Conservation (phyloP, 2,888 invertebrate genomes). For the Dicyrtomina minuta region DNA sequence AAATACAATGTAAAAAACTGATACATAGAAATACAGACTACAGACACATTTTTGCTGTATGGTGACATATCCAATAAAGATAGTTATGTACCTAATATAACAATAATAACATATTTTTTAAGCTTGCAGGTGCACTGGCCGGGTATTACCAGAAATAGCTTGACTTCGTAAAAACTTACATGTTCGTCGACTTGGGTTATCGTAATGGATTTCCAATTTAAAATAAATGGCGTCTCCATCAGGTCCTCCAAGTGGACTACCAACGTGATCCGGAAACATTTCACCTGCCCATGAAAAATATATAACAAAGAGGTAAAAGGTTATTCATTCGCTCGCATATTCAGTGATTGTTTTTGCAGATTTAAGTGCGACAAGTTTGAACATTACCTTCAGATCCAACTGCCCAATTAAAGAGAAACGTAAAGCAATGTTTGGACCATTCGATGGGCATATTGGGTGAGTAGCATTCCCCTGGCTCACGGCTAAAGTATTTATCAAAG, state of each 20-base stretch:
- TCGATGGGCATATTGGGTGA: conserved; percentile 75
- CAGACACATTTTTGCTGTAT: too few species aligned
- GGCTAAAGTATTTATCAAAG: conserved; percentile 70
- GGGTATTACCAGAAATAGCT: too few species aligned
- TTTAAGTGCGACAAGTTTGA: not conserved
- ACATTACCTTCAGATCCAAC: conserved; percentile 74
- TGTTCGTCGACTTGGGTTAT: conserved; percentile 62
- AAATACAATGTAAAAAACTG: too few species aligned
- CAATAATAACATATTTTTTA: too few species aligned
- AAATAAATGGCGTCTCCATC: conserved; percentile 73
- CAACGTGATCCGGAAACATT: conserved; percentile 74
- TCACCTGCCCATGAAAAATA: conserved; percentile 63
- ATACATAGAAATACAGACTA: too few species aligned
- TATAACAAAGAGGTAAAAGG: not conserved
- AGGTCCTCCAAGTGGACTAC: conserved; percentile 75
- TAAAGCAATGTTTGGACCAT: conserved; percentile 73
- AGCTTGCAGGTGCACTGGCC: too few species aligned
- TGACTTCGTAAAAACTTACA: too few species aligned
- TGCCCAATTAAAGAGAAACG: conserved; percentile 80
- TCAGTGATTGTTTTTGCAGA: not conserved
- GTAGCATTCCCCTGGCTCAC: conserved; percentile 65
- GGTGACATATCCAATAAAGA: too few species aligned
- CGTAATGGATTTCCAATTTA: conserved; percentile 89
- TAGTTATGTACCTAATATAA: too few species aligned
- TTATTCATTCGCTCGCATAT: not conserved